Evolutionary conservation across 2,113 vertebrate genomes (phyloP).

Genomic region (Aldabrachelys gigantea): DNA sequence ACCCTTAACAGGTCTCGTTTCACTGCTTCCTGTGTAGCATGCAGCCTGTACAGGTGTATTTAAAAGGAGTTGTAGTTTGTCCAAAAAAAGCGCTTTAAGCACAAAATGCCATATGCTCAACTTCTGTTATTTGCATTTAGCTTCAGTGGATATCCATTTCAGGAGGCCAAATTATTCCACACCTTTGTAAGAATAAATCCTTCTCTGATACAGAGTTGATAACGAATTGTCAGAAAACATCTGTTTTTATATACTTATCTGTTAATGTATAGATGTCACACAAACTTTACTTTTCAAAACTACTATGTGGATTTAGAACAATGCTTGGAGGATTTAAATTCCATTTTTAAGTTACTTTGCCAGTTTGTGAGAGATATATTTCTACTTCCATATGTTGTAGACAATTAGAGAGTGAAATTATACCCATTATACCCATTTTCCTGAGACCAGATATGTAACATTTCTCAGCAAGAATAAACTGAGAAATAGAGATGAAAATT

Average conservation of each 20-base stretch:
- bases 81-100: background rate
- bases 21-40: background rate
- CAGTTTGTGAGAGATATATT: conserved; percentile 10
- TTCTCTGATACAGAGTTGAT: background rate
- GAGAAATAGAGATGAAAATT: conserved; percentile 58
- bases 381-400: conserved; percentile 15
- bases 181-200: background rate
- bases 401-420: background rate
- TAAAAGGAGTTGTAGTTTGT: background rate
- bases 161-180: background rate
- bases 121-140: background rate
- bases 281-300: conserved; percentile 41
- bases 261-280: background rate
- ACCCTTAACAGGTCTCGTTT: background rate
- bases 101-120: background rate
- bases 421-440: background rate
- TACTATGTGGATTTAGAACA: background rate
- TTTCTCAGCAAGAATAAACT: conserved; percentile 31
- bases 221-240: background rate
- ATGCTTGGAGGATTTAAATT: conserved; percentile 29
- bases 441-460: conserved; percentile 11
- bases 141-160: background rate
- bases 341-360: conserved; percentile 16
- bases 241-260: conserved; percentile 7
- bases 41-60: background rate